These are phyloP conservation scores for Aplochiton taeniatus DNA, from an alignment of 2,797 vertebrate genomes.

Conservation along the genomic window DNA sequence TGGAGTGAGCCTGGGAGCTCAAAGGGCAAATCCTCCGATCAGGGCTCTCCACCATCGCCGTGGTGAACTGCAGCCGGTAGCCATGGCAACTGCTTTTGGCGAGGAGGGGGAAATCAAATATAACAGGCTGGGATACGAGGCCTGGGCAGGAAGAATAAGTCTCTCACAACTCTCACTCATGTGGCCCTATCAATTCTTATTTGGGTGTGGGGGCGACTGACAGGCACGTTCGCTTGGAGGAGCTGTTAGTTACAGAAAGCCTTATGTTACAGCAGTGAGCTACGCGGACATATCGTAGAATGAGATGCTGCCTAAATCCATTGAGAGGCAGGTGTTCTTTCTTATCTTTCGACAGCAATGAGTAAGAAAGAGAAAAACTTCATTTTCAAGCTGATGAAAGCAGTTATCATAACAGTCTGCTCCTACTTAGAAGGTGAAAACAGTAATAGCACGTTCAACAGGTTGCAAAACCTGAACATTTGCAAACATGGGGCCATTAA, in stretches of 20 bases:
- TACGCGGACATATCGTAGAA: too few species aligned
- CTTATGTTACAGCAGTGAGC: neutral
- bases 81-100: constrained; percentile 47
- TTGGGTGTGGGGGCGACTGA: constrained; percentile 17
- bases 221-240: neutral
- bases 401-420: too few species aligned
- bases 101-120: constrained; percentile 37
- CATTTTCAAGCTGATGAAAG: too few species aligned
- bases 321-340: too few species aligned
- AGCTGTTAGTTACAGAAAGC: neutral
- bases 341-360: too few species aligned
- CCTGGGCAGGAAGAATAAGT: neutral
- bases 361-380: too few species aligned
- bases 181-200: constrained; percentile 28
- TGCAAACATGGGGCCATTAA: too few species aligned
- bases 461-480: too few species aligned
- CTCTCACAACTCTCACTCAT: constrained; percentile 3
- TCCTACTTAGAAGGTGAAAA: too few species aligned
- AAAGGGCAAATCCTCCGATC: constrained; percentile 24
- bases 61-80: constrained; percentile 32
- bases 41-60: constrained; percentile 27
- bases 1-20: constrained; percentile 29
- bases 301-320: too few species aligned
- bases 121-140: constrained; percentile 15
- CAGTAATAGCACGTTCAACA: too few species aligned